phyloP scores from a whole-genome alignment of 2,888 invertebrate species.

The Ennomos quercinarius region DNA sequence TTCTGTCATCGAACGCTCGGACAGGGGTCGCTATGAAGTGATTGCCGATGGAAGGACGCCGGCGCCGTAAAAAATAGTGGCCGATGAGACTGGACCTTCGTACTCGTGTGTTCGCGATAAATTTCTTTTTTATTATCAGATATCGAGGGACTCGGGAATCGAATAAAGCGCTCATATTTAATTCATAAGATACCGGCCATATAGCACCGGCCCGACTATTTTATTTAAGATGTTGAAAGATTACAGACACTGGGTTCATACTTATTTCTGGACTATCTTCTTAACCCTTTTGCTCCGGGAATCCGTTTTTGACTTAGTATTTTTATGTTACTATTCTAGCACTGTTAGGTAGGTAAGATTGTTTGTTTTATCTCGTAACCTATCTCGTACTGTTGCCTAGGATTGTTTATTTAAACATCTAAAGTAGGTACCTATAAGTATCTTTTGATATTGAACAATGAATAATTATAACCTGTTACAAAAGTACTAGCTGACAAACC shows the following conservation, averaged over 20 bases:
- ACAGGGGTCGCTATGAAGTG: conserved; percentile 85
- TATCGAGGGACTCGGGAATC: conserved; percentile 86
- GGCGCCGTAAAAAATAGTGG: conserved; percentile 80
- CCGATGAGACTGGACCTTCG: conserved; percentile 70
- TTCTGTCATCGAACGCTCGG: conserved; percentile 85
- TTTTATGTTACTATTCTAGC: conserved; percentile 6
- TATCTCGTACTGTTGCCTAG: neutral
- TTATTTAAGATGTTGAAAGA: conserved; percentile 83
- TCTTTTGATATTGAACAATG: no score
- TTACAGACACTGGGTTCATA: conserved; percentile 68
- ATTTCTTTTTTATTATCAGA: conserved; percentile 86
- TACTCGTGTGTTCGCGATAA: conserved; percentile 79
- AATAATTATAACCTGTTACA: no score
- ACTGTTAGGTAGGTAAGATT: neutral
- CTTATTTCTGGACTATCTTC: conserved; percentile 59
- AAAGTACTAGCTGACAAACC: no score
- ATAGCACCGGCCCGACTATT: conserved; percentile 81
- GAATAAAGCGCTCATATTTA: conserved; percentile 86
- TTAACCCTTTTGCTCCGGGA: conserved; percentile 44
- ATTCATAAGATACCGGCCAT: conserved; percentile 85
- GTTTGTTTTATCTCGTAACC: conserved; percentile 1
- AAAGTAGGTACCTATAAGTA: no score
- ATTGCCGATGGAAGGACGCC: conserved; percentile 81
- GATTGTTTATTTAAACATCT: no score
- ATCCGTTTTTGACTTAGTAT: conserved; percentile 28